Base-by-base conservation (phyloP, 2,888 invertebrate genomes). In the Hirtodrosophila cameraria region DNA sequence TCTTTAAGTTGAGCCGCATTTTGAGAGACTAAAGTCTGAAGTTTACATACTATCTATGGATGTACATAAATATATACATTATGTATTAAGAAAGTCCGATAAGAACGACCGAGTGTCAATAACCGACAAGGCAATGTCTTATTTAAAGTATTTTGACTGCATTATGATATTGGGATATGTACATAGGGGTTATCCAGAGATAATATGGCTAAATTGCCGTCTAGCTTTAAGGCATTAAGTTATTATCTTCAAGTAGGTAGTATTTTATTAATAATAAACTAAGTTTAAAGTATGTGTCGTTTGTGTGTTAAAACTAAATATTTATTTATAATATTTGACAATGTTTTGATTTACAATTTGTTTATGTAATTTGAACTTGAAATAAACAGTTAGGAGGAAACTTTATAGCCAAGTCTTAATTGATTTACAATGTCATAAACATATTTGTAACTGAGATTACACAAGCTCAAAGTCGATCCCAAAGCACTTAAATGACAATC, bases 41-140 rank as follows among this genome's bases (percentile, higher is more conserved):
- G 35, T 70, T 49, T 49, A 45, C 48, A 49, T 54, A 42, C 30
- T 15, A 20, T 23, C 20, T 46, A 53, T 30, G 33, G 12, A 30
- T 30, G 4, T 41, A 35, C 1, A 11, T 20, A 25, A 13, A 49
- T 33, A 3, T 43, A 16, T 12, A 39, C 13, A 31, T 15, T 31
- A 36, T 12, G 8, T 39, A 13, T 25, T 36, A 20, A 33, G 31
- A 31, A 20, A 28, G 33, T 45, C 53, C 23, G 70, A 70, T 70
- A 70, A 70, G 57, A 43, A 3, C 43, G 12, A 33, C 36, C 36
- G 41, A 38, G 53, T 62, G 74, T 73, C 74, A 71, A 73, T 67
- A 70, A 61, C 73, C 70, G 55, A 73, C 60, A 70, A 70, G 39
- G 38, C 28, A 13, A 12, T 23, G 45, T n/a, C 12, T 41, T 45